These are phyloP conservation scores for Escarpia spicata DNA, from an alignment of 2,888 invertebrate species.

Conservation along the genomic window DNA sequence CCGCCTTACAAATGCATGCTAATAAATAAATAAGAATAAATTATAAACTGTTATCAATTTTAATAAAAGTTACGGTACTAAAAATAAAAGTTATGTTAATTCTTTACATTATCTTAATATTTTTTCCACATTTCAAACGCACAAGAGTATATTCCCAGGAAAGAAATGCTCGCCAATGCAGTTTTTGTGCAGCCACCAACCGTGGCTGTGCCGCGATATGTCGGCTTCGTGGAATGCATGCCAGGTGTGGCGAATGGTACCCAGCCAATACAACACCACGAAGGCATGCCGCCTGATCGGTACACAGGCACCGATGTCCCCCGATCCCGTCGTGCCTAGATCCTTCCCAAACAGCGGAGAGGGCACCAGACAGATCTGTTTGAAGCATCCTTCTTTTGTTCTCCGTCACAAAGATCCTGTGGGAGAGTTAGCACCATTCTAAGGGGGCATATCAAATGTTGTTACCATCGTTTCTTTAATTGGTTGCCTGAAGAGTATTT, in stretches of 20 bases:
- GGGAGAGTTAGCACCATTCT: not conserved
- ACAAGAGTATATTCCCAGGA: not conserved
- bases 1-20: too few species aligned
- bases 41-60: too few species aligned
- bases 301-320: constrained; percentile 8
- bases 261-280: not conserved
- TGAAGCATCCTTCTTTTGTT: not conserved
- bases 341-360: not conserved
- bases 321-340: not conserved
- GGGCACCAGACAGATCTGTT: not conserved
- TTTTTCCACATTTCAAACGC: not conserved
- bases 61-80: too few species aligned
- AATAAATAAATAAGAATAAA: too few species aligned
- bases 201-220: not conserved
- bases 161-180: not conserved
- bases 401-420: not conserved
- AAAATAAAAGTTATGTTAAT: not conserved
- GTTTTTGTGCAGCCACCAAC: not conserved
- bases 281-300: not conserved
- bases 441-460: not conserved
- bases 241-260: not conserved
- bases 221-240: not conserved
- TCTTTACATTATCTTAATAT: not conserved
- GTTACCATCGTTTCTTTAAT: not conserved
- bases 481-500: not conserved